These are phyloP conservation scores for Oreochromis tanganicae DNA, from an alignment of 2,113 vertebrate genomes.

Conservation along the genomic window DNA sequence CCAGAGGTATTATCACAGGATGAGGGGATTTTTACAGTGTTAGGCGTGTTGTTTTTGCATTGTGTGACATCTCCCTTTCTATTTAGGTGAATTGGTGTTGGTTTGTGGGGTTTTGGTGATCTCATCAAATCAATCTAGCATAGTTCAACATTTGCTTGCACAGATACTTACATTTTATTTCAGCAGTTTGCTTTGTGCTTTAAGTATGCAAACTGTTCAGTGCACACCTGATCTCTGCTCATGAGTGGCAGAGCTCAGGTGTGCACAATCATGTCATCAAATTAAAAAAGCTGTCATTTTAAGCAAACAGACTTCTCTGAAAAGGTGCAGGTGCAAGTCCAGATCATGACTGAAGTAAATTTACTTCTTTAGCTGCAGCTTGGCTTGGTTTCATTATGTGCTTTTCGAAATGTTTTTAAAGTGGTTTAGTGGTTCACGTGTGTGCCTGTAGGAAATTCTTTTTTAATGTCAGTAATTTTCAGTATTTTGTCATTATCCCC, in stretches of 20 bases:
- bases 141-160: not conserved
- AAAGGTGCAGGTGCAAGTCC: slow-evolving; percentile 58
- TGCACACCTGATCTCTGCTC: slow-evolving; percentile 55
- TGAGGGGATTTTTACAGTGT: not conserved
- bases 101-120: not conserved
- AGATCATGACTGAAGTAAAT: slow-evolving; percentile 31
- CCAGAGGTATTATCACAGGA: not conserved
- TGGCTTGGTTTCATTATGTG: not conserved
- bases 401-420: not conserved
- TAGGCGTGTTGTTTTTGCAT: not conserved
- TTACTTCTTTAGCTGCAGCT: not conserved
- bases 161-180: not conserved
- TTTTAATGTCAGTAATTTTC: not conserved
- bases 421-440: not conserved
- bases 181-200: slow-evolving; percentile 9
- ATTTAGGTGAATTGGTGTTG: not conserved
- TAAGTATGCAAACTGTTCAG: slow-evolving; percentile 41
- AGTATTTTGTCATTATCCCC: not conserved
- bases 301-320: slow-evolving; percentile 38
- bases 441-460: not conserved
- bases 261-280: slow-evolving; percentile 58
- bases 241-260: slow-evolving; percentile 57
- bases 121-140: not conserved
- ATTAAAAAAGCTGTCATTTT: slow-evolving; percentile 58
- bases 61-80: not conserved